phyloP scores from a whole-genome alignment of 2,113 vertebrate species.

The Pomatorhinus ruficollis region DNA sequence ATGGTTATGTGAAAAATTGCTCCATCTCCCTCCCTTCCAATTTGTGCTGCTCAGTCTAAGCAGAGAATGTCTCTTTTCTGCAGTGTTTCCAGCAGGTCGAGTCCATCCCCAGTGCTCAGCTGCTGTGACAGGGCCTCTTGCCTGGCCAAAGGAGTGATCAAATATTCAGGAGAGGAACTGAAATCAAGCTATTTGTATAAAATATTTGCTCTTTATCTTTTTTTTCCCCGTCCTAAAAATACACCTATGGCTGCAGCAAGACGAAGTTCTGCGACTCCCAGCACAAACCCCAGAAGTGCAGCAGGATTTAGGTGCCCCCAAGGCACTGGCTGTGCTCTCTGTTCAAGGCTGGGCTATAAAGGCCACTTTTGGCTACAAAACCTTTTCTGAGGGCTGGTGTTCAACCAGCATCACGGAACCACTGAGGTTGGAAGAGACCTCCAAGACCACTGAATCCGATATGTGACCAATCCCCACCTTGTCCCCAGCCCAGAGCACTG shows the following conservation, averaged over 20 bases:
- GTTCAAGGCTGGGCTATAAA: not conserved
- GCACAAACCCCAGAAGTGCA: not conserved
- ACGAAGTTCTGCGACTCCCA: not conserved
- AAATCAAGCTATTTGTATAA: not conserved
- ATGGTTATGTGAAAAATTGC: slow-evolving; percentile 60
- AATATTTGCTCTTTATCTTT: not conserved
- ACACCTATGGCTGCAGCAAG: not conserved
- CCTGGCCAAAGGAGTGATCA: not conserved
- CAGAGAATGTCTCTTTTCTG: not conserved
- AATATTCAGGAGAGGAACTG: not conserved
- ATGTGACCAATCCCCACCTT: accelerated
- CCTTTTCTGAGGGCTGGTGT: not conserved
- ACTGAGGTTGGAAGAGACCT: not conserved
- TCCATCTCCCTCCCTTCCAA: slow-evolving; percentile 45
- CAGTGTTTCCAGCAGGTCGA: not conserved
- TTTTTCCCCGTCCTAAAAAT: not conserved
- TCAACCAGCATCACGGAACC: not conserved
- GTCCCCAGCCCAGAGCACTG: not conserved
- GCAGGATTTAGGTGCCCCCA: not conserved
- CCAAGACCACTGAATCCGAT: not conserved
- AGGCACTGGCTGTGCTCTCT: not conserved
- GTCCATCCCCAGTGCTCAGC: not conserved
- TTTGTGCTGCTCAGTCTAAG: slow-evolving; percentile 52
- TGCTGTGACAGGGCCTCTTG: not conserved
- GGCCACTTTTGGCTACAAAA: not conserved